Conservation (phyloP, 2,797 vertebrate species). For the Myripristis jacobus region DNA sequence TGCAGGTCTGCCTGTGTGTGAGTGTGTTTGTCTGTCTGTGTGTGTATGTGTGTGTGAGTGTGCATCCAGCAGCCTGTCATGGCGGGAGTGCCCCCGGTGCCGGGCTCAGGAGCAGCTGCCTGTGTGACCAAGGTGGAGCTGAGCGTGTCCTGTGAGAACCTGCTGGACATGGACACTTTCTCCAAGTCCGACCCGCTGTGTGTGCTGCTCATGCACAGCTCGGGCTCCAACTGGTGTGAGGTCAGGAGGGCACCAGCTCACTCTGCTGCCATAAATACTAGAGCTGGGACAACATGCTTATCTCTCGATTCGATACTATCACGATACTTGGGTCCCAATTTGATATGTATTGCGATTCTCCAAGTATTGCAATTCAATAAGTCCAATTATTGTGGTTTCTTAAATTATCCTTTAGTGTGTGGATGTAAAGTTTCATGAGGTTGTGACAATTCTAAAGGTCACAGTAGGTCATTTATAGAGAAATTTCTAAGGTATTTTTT, state of each 20-base stretch:
- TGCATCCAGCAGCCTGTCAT: conserved; percentile 33
- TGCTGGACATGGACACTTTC: conserved; percentile 90
- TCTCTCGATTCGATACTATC: too few relatives aligned
- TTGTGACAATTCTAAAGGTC: too few relatives aligned
- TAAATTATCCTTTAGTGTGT: too few relatives aligned
- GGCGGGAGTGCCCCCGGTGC: conserved; percentile 37
- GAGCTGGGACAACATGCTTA: too few relatives aligned
- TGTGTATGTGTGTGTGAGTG: conserved; percentile 15
- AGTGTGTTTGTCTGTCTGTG: neutral
- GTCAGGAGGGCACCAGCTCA: conserved; percentile 70
- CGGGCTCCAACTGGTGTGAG: conserved; percentile 91
- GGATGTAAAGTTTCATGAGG: too few relatives aligned
- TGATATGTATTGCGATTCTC: too few relatives aligned
- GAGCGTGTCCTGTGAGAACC: conserved; percentile 88
- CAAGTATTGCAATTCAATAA: too few relatives aligned
- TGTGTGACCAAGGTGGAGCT: conserved; percentile 90
- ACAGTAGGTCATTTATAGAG: too few relatives aligned
- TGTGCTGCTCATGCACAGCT: conserved; percentile 85
- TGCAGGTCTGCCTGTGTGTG: neutral
- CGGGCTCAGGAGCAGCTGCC: conserved; percentile 68
- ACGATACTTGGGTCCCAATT: too few relatives aligned
- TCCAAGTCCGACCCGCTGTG: conserved; percentile 94
- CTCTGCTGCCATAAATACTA: neutral
- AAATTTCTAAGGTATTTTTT: too few relatives aligned
- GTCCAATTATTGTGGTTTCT: too few relatives aligned